These are phyloP conservation scores for Solenopsis fugax DNA, from an alignment of 1,140 invertebrate species.

Conservation along the genomic window DNA sequence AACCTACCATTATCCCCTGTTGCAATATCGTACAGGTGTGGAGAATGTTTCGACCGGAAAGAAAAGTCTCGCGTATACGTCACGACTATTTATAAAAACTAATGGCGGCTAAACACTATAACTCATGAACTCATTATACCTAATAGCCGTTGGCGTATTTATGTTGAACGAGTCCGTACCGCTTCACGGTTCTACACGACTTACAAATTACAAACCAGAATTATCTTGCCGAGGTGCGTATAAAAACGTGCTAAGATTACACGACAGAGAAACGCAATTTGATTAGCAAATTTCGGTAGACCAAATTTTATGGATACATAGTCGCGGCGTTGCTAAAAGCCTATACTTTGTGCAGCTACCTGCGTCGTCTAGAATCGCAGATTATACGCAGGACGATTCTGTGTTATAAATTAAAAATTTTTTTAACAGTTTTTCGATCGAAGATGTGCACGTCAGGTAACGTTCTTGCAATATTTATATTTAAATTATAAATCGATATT, in stretches of 20 bases:
- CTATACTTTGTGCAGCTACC: neutral
- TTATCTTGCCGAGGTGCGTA: slow-evolving; percentile 21
- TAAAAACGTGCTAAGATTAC: slow-evolving; percentile 45
- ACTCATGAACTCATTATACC: slow-evolving; percentile 53
- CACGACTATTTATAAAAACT: slow-evolving; percentile 54
- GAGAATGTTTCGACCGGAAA: slow-evolving; percentile 45
- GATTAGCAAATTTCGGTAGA: slow-evolving; percentile 25
- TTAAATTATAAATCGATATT: neutral
- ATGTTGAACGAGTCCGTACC: slow-evolving; percentile 26
- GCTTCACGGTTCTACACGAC: neutral
- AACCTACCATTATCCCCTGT: slow-evolving; percentile 69
- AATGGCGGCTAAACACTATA: slow-evolving; percentile 51
- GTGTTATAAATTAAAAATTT: slow-evolving; percentile 5
- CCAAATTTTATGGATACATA: neutral
- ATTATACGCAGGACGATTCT: neutral
- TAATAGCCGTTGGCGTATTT: slow-evolving; percentile 57
- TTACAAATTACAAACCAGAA: slow-evolving; percentile 30
- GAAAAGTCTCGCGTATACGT: slow-evolving; percentile 52
- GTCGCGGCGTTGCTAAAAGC: neutral
- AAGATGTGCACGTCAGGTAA: neutral
- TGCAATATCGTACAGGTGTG: slow-evolving; percentile 58
- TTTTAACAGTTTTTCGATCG: neutral
- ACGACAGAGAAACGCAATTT: neutral
- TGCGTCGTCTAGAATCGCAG: neutral
- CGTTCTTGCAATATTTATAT: neutral